A percentile compares a stretch with the other conserved stretches of the same genome.
Conservation (phyloP, 2,888 invertebrate species). For the Lepidocyrtoides sp. region DNA sequence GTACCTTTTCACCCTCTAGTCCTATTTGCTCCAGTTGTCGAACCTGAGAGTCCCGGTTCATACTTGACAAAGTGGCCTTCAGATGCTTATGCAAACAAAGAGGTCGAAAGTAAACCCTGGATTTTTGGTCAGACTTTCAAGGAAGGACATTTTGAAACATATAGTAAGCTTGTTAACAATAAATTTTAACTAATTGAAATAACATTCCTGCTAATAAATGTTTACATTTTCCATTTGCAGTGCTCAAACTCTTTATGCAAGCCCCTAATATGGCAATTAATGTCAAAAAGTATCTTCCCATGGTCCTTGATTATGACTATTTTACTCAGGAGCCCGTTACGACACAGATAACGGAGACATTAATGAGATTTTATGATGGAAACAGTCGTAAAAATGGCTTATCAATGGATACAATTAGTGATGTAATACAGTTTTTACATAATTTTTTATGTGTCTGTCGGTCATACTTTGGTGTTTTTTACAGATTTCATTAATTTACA, state of each 20-base stretch:
- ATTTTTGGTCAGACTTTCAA: constrained; percentile 78
- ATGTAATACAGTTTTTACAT: constrained; percentile 58
- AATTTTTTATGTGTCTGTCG: background rate
- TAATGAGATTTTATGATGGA: constrained; percentile 79
- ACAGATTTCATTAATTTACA: constrained; percentile 46
- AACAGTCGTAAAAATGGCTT: constrained; percentile 34
- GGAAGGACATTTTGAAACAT: constrained; percentile 81
- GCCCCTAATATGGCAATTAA: constrained; percentile 51
- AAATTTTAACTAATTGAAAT: background rate
- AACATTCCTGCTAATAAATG: background rate
- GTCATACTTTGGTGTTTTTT: no score
- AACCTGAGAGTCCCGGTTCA: constrained; percentile 68
- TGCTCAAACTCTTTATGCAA: constrained; percentile 78
- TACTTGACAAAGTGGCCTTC: constrained; percentile 78
- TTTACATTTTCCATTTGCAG: constrained; percentile 31
- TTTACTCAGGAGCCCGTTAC: constrained; percentile 55
- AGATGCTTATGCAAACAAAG: constrained; percentile 73
- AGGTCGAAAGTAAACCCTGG: constrained; percentile 78
- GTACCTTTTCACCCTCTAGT: constrained; percentile 79
- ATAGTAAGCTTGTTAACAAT: constrained; percentile 56
- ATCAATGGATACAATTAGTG: constrained; percentile 69
- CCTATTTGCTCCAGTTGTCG: constrained; percentile 79
- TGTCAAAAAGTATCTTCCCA: constrained; percentile 72
- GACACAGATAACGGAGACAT: constrained; percentile 59
- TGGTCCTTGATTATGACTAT: constrained; percentile 80